Percentiles rank a stretch among this genome's conserved stretches.
Evolutionary conservation across 2,888 invertebrate genomes (phyloP).

Genomic region (Sabatieria punctata): DNA sequence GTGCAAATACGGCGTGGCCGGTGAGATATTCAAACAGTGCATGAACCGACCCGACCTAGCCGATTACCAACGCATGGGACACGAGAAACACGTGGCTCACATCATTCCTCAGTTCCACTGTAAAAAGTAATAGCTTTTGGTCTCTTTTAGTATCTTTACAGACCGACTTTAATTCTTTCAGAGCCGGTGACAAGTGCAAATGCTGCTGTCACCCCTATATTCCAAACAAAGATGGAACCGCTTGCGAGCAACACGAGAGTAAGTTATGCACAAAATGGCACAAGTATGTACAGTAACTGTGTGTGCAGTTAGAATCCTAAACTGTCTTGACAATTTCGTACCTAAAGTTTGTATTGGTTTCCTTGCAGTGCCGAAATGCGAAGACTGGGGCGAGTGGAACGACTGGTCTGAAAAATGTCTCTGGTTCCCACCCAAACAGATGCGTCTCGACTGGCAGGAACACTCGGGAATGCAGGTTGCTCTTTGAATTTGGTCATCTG

Average conservation of each 20-base stretch:
- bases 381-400: conserved; percentile 2
- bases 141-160: too few species aligned
- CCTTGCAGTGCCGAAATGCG: conserved; percentile 1
- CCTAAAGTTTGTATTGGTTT: too few species aligned
- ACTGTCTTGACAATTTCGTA: too few species aligned
- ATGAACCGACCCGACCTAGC: conserved; percentile 3
- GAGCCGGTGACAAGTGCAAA: conserved; percentile 6
- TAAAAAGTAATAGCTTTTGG: too few species aligned
- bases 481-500: too few species aligned
- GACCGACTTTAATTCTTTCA: neutral
- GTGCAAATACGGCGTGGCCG: neutral
- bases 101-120: conserved; percentile 5
- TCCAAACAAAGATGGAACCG: conserved; percentile 5
- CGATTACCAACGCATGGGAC: conserved; percentile 5
- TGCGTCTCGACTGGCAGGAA: too few species aligned
- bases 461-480: too few species aligned
- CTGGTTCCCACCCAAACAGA: conserved; percentile 4
- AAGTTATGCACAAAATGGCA: too few species aligned
- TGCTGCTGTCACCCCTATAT: conserved; percentile 10
- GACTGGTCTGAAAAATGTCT: conserved; percentile 7
- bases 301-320: too few species aligned
- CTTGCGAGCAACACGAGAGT: conserved; percentile 1
- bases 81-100: neutral
- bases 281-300: too few species aligned
- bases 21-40: neutral